Percentiles rank a stretch among this genome's conserved stretches.
Evolutionary conservation across 2,888 invertebrate genomes (phyloP).

Genomic region (Leptinotarsa rubiginosa): DNA sequence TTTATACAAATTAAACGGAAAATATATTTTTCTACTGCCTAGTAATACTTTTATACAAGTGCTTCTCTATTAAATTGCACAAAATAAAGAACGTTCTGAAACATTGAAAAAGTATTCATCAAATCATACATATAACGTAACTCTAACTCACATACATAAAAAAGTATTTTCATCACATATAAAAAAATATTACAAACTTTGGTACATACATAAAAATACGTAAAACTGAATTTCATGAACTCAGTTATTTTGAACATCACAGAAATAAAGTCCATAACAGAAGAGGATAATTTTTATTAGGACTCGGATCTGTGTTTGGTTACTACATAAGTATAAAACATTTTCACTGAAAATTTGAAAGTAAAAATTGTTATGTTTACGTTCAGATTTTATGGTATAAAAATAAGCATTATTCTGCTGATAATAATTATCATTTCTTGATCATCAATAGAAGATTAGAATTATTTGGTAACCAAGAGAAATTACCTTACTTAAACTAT

Average conservation of each 20-base stretch:
- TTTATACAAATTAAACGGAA: conserved; percentile 44
- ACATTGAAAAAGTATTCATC: conserved; percentile 19
- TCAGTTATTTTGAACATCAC: conserved; percentile 30
- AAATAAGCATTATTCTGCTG: no score
- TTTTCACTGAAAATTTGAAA: conserved; percentile 13
- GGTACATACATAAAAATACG: conserved; percentile 43
- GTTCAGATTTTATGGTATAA: no score
- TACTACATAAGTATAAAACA: neutral
- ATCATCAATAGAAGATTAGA: no score
- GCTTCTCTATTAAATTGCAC: conserved; percentile 45
- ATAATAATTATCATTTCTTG: no score
- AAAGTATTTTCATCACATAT: conserved; percentile 43
- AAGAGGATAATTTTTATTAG: neutral
- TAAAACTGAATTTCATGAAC: conserved; percentile 37
- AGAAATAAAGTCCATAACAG: conserved; percentile 8
- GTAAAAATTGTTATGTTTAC: neutral
- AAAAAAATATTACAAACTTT: conserved; percentile 45
- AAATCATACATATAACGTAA: conserved; percentile 24
- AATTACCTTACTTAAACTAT: no score
- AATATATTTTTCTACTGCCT: conserved; percentile 45
- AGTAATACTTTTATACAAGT: conserved; percentile 49
- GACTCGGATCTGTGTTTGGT: conserved; percentile 1
- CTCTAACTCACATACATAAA: conserved; percentile 33
- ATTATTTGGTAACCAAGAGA: no score
- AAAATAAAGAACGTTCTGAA: conserved; percentile 20